These are phyloP conservation scores for Trialeurodes vaporariorum DNA, from an alignment of 1,140 invertebrate species.

Conservation along the genomic window DNA sequence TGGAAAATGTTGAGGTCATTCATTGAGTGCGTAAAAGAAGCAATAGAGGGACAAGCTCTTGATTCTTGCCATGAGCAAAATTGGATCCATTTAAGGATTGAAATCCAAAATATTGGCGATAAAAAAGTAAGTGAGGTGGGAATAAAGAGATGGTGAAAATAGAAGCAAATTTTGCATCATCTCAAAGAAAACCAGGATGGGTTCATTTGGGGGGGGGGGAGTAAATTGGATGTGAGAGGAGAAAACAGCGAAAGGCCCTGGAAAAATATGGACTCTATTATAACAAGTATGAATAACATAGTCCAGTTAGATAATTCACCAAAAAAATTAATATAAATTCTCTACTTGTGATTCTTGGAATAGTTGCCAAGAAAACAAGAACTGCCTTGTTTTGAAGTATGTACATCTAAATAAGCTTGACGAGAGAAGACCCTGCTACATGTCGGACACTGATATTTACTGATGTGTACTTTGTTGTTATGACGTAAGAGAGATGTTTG, in stretches of 20 bases:
- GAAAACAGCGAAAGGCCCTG: not conserved
- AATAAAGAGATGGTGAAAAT: no score
- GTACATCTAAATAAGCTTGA: slow-evolving; percentile 27
- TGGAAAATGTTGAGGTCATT: no score
- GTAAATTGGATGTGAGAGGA: no score
- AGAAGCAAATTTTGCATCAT: no score
- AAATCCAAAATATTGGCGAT: no score
- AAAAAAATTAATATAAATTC: not conserved
- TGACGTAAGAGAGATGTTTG: slow-evolving; percentile 27
- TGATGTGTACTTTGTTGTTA: slow-evolving; percentile 27
- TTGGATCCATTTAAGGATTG: no score
- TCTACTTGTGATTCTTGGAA: slow-evolving; percentile 2
- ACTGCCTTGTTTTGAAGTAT: slow-evolving; percentile 25
- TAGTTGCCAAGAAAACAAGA: slow-evolving; percentile 22
- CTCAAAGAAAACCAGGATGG: no score
- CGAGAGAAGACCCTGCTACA: slow-evolving; percentile 27
- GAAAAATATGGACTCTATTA: not conserved
- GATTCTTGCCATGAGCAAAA: no score
- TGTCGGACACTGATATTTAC: slow-evolving; percentile 26
- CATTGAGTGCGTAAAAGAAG: no score
- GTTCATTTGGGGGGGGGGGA: no score
- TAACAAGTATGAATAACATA: not conserved
- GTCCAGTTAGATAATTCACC: not conserved
- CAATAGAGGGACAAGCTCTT: no score
- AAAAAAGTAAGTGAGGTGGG: no score